Base-by-base conservation (phyloP, 2,888 invertebrate genomes). In the Watsonalla binaria region DNA sequence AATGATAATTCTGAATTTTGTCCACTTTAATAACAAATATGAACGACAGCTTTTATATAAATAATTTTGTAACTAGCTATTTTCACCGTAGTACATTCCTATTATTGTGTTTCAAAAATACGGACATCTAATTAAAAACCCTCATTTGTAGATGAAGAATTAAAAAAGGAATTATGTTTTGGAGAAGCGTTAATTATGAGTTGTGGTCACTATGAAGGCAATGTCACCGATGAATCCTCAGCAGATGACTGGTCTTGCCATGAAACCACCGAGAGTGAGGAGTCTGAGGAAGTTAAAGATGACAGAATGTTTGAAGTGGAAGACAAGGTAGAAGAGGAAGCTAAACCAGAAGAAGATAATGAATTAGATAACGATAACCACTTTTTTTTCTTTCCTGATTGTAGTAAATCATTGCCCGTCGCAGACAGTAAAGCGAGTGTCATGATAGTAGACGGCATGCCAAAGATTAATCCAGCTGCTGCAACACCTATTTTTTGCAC, bases 171-270 rank as follows among this genome's bases (percentile, higher is more conserved):
- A 60, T 62, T 93, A 63, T 85, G 91, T 64, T 93, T 93, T 69
- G 84, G 85, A 33, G 93, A 93, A 78, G 86, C 87, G 6, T 72
- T 93, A 48, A 66, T 93, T 51, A 82, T 93, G 51, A 92, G 92
- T 68, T 91, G 90, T 62, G 83, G 91, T 7, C 88, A 92, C 63
- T 70, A 75, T 59, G 84, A 83, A 35, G 82, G 82, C 15, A 69
- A 78, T 9, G 54, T 75, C 46, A 70, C 73, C 5, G 80, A 66
- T 63, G 90, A 66, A 66, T 83, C 59, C 42, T 88, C 74, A 60
- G 90, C 79, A 56, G 92, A 76, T 61, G 92, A 80, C 59, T 92
- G 74, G 89, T 84, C 86, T 45, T 82, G 84, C 58, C 61, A 68
- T 35, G 80, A 82, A 45, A 67, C 78, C 57, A 63, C 75, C 15